Percentiles rank a stretch among this genome's conserved stretches.
Conservation (phyloP, 2,797 vertebrate species). For the Phrynocephalus guinanensis region DNA sequence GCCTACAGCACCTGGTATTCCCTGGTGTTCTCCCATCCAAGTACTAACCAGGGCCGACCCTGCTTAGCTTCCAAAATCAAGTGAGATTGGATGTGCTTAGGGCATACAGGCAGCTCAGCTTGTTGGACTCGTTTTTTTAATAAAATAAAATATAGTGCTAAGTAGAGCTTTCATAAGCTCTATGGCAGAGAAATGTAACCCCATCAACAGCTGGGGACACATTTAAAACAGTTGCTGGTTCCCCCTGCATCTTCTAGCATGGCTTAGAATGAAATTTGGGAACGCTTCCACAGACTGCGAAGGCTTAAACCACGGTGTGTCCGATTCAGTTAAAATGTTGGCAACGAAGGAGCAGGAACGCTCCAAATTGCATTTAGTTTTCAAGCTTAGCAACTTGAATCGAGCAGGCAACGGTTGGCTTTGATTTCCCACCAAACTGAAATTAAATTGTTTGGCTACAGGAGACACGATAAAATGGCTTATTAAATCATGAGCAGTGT, state of each 20-base stretch:
- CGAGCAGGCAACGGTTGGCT: background rate
- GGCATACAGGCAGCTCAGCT: background rate
- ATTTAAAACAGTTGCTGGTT: background rate
- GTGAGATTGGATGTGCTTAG: too few relatives aligned
- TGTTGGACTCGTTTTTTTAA: background rate
- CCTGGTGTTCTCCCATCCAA: too few relatives aligned
- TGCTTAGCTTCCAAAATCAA: too few relatives aligned
- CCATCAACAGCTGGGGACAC: background rate
- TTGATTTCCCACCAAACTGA: conserved; percentile 17
- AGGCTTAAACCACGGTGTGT: conserved; percentile 3
- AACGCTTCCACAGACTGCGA: conserved; percentile 6
- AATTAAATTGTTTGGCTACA: conserved; percentile 37
- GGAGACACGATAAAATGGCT: background rate
- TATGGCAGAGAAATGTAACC: background rate
- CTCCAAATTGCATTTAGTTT: conserved; percentile 20
- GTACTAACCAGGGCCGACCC: too few relatives aligned
- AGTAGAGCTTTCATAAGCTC: background rate
- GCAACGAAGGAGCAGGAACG: background rate
- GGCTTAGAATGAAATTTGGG: conserved; percentile 9
- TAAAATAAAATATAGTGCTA: background rate
- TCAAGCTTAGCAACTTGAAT: conserved; percentile 14
- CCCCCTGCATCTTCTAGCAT: background rate
- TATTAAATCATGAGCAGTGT: conserved; percentile 14
- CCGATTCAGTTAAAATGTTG: conserved; percentile 13
- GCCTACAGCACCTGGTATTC: too few relatives aligned